Evolutionary conservation across 2,888 invertebrate species (phyloP).

Genomic region (Cryptops parisi): DNA sequence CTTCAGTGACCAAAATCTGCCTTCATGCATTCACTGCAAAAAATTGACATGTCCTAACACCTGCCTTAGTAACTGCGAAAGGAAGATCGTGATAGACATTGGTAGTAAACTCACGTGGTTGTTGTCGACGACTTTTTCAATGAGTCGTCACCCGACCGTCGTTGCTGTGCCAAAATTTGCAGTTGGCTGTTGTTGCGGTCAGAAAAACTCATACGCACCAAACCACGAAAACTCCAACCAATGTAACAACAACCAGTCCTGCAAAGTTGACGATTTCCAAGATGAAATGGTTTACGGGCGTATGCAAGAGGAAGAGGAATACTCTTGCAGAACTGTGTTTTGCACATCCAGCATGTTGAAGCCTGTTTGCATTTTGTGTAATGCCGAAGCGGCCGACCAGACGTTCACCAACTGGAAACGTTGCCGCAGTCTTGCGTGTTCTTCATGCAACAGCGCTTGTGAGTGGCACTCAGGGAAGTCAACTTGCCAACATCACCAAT

Average conservation of each 20-base stretch:
- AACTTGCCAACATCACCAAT: no score
- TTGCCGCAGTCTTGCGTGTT: not conserved
- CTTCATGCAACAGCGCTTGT: not conserved
- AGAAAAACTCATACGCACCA: not conserved
- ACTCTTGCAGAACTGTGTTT: not conserved
- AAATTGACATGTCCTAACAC: conserved; percentile 33
- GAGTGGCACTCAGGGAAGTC: not conserved
- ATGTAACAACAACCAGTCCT: not conserved
- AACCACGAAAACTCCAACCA: not conserved
- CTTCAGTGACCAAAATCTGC: conserved; percentile 1
- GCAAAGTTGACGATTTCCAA: no score
- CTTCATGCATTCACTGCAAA: conserved; percentile 30
- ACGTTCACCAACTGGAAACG: conserved; percentile 5
- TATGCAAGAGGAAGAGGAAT: no score
- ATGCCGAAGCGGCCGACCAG: not conserved
- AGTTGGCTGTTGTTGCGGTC: not conserved
- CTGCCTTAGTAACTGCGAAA: conserved; percentile 31
- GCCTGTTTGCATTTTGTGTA: conserved; percentile 11
- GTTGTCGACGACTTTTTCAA: conserved; percentile 29
- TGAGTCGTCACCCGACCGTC: conserved; percentile 30
- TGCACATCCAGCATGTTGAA: not conserved
- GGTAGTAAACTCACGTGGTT: conserved; percentile 36
- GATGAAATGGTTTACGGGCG: no score
- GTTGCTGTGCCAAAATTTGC: conserved; percentile 30
- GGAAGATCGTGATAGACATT: conserved; percentile 34